These are phyloP conservation scores for Temnothorax nylanderi DNA, from an alignment of 1,140 invertebrate genomes.

Conservation along the genomic window DNA sequence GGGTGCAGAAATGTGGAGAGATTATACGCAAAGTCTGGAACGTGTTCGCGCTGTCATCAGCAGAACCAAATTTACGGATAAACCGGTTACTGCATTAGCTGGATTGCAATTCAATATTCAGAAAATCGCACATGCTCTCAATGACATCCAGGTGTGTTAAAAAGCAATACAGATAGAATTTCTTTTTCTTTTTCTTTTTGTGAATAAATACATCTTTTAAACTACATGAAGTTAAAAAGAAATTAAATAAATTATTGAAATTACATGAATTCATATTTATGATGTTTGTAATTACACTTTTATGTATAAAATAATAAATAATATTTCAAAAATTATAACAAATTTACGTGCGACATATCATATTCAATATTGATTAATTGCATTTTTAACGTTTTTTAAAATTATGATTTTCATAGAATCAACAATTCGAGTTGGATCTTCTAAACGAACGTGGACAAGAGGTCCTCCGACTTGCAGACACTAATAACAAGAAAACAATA, in stretches of 20 bases:
- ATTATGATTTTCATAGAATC: constrained; percentile 82
- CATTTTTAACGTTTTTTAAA: not conserved
- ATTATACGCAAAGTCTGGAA: constrained; percentile 91
- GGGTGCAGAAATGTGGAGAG: constrained; percentile 92
- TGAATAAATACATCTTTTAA: not conserved
- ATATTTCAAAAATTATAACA: not conserved
- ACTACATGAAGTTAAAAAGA: not conserved
- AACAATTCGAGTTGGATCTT: constrained; percentile 88
- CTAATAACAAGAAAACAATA: constrained; percentile 88
- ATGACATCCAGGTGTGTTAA: constrained; percentile 90
- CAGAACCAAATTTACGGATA: constrained; percentile 90
- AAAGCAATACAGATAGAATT: not conserved
- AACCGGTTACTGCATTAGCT: constrained; percentile 91
- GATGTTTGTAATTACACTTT: not conserved
- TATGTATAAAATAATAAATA: not conserved
- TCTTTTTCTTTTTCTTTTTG: not conserved
- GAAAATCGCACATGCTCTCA: constrained; percentile 91
- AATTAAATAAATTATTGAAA: not conserved
- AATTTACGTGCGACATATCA: not conserved
- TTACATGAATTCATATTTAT: not conserved
- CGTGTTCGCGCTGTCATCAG: constrained; percentile 91
- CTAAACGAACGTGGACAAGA: constrained; percentile 89
- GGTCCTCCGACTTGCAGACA: constrained; percentile 88
- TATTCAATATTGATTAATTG: not conserved
- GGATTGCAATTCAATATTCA: constrained; percentile 93